Evolutionary conservation across 2,888 invertebrate species (phyloP), one percentile per base, ranked within the genome.

Genomic region (Pollenia amentaria): DNA sequence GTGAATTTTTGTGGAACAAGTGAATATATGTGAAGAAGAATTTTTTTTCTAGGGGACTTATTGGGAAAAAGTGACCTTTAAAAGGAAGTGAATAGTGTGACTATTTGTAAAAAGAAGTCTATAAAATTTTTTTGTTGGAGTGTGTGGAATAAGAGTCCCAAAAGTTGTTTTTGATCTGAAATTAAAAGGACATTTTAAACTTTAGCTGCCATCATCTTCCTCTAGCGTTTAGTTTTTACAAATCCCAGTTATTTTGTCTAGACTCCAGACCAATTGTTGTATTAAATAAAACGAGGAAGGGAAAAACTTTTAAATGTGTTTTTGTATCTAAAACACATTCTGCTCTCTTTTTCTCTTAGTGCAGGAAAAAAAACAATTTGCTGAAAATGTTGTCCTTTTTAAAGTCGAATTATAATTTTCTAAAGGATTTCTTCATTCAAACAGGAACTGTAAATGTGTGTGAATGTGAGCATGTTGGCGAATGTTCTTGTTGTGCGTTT

Each of bases 261-360:
- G 44, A 70, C 65, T 82, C 60, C 70, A 85, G 78, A 79, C 77
- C 84, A 67, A 65, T 80, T 87, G 70, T 67, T n/a, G 51, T 73
- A 42, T 3, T 65, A 44, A 38, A 18, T 48, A 38, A 16, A 53
- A 62, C 11, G 18, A 16, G 29, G 12, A 65, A 10, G 64, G 11
- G 44, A 51, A 75, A 75, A 67, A 75, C 51, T 60, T 69, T 65
- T 83, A 77, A 77, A 46, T 77, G 53, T 77, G 29, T 76, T 64
- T 70, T 64, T 21, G 21, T 70, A 73, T 65, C 21, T 18, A 51
- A 29, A 40, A 42, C 57, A 62, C 64, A 55, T 57, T 55, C 53
- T 21, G 16, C 65, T 55, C 44, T 42, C 48, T 46, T 16, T 57
- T 18, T 69, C 6, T 21, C 16, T 14, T 18, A 18, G 9, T 55